Conservation (phyloP, 2,888 invertebrate species). For the Arge pagana region DNA sequence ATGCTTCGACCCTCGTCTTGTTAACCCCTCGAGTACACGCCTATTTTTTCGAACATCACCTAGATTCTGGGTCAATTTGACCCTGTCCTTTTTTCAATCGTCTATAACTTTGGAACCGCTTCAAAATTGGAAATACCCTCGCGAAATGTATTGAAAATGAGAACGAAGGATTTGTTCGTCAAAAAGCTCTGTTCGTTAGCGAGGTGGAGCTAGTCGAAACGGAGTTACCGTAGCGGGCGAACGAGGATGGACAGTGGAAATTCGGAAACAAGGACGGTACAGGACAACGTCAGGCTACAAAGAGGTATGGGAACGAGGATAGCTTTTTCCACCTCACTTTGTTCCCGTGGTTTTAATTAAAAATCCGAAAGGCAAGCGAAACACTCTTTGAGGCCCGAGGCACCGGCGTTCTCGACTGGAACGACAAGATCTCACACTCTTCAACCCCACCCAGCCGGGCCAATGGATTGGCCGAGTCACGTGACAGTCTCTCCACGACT, state of each 20-base stretch:
- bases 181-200: not conserved
- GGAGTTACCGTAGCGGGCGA: not conserved
- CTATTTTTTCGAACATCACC: too few relatives aligned
- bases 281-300: not conserved
- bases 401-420: constrained; percentile 24
- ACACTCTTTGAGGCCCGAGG: constrained; percentile 30
- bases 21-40: too few relatives aligned
- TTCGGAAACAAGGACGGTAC: too few relatives aligned
- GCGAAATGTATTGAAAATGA: not conserved
- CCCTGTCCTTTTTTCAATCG: not conserved
- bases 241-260: too few relatives aligned
- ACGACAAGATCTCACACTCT: constrained; percentile 19
- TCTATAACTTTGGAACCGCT: not conserved
- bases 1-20: constrained; percentile 16
- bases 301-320: too few relatives aligned
- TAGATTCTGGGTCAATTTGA: too few relatives aligned
- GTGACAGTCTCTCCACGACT: constrained; percentile 37
- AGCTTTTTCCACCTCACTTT: constrained; percentile 30
- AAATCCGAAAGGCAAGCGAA: constrained; percentile 38
- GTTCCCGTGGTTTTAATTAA: constrained; percentile 44
- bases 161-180: not conserved
- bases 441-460: not conserved
- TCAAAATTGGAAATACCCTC: not conserved
- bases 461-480: constrained; percentile 33
- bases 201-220: not conserved